Percentiles rank a stretch among this genome's conserved stretches.
phyloP scores from a whole-genome alignment of 2,888 invertebrate genomes.

The Notodonta dromedarius region DNA sequence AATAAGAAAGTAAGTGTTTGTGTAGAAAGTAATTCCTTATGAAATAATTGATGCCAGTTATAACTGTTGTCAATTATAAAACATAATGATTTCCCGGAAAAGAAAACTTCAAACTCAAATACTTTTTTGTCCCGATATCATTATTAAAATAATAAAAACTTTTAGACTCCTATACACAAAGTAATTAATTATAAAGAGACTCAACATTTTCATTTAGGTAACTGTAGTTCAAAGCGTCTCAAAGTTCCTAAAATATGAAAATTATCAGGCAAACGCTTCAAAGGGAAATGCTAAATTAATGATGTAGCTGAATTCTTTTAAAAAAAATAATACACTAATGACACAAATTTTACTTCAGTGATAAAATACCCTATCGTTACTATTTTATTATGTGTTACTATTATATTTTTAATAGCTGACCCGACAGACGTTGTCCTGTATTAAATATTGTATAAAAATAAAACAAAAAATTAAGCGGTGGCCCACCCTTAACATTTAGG shows the following conservation, averaged over 20 bases:
- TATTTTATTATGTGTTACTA: too few relatives aligned
- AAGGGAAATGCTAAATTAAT: conserved; percentile 3
- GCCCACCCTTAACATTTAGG: too few relatives aligned
- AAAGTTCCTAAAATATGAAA: conserved; percentile 6
- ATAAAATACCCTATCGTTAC: too few relatives aligned
- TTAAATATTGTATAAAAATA: too few relatives aligned
- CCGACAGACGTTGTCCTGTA: too few relatives aligned
- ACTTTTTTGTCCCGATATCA: too few relatives aligned
- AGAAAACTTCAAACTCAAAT: neutral
- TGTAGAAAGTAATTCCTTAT: too few relatives aligned
- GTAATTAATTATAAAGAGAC: conserved; percentile 3
- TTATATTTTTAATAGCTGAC: too few relatives aligned
- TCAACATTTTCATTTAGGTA: conserved; percentile 4
- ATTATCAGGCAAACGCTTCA: neutral
- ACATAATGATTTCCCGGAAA: neutral
- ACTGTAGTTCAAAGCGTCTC: conserved; percentile 1
- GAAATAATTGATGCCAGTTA: too few relatives aligned
- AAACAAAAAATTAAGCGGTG: too few relatives aligned
- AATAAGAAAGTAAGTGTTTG: too few relatives aligned
- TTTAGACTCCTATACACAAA: neutral
- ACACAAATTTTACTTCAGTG: neutral
- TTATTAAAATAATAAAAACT: neutral
- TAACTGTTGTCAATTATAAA: too few relatives aligned
- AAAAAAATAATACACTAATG: neutral
- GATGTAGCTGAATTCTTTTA: neutral